Conservation (phyloP, 2,113 vertebrate species). For the Speoplatyrhinus poulsoni region DNA sequence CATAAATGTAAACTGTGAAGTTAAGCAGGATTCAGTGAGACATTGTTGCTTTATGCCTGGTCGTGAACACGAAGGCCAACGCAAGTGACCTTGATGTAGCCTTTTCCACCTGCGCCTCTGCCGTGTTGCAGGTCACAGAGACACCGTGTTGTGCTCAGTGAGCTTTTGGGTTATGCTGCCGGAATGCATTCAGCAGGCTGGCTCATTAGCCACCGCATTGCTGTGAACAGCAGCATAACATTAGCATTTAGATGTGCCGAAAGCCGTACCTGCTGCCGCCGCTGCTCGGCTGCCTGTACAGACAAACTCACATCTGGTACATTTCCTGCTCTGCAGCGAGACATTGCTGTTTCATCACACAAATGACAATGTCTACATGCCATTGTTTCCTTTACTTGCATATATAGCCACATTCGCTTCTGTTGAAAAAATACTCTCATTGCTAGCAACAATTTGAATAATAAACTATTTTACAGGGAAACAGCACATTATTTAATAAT, state of each 20-base stretch:
- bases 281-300: slow-evolving; percentile 20
- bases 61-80: no score
- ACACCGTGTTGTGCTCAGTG: slow-evolving; percentile 21
- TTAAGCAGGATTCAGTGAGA: no score
- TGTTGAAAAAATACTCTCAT: no score
- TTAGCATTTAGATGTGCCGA: slow-evolving; percentile 71
- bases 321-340: slow-evolving; percentile 30
- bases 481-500: no score
- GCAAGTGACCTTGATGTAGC: slow-evolving; percentile 18
- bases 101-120: slow-evolving; percentile 22
- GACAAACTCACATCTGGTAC: slow-evolving; percentile 45
- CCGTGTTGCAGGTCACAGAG: slow-evolving; percentile 35
- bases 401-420: no score
- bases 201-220: slow-evolving; percentile 60
- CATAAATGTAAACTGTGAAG: no score
- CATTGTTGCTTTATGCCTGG: no score
- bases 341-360: slow-evolving; percentile 6
- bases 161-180: slow-evolving; percentile 54
- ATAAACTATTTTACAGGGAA: no score
- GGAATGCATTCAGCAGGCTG: slow-evolving; percentile 48
- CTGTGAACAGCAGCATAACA: slow-evolving; percentile 54
- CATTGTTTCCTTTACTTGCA: not conserved
- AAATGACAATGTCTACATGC: not conserved
- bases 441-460: no score
- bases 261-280: slow-evolving; percentile 45